These are phyloP conservation scores for Pyrrhosoma nymphula DNA, from an alignment of 2,888 invertebrate genomes.

Conservation along the genomic window DNA sequence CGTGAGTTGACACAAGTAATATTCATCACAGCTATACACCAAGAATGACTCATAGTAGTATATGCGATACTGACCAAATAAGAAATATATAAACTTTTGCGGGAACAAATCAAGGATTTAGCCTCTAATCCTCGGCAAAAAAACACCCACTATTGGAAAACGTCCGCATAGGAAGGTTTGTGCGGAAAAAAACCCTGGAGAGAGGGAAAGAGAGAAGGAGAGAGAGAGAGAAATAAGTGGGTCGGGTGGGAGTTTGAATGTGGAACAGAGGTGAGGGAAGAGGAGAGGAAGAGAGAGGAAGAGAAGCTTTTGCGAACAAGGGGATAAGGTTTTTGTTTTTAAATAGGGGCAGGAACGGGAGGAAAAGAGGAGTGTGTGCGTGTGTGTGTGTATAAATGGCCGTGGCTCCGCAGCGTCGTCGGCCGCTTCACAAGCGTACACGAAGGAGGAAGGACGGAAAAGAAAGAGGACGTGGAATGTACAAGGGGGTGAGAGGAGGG, in stretches of 20 bases:
- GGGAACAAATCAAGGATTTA: too few relatives aligned
- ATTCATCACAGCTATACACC: too few relatives aligned
- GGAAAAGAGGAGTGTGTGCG: neutral
- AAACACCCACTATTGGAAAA: too few relatives aligned
- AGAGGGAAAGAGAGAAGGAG: neutral
- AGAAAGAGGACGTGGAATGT: neutral
- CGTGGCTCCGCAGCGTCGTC: neutral
- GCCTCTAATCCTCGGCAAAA: too few relatives aligned
- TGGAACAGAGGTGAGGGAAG: neutral
- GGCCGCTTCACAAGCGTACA: neutral
- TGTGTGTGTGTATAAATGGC: neutral
- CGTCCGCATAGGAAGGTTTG: neutral
- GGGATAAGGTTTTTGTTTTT: neutral
- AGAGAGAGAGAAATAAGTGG: neutral
- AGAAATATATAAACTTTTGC: too few relatives aligned
- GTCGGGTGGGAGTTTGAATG: slow-evolving; percentile 42
- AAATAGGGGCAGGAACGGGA: neutral
- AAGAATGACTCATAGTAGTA: too few relatives aligned
- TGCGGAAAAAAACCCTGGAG: neutral
- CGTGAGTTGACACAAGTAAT: too few relatives aligned
- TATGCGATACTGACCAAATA: too few relatives aligned
- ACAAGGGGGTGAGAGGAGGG: neutral
- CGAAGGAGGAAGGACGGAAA: too few relatives aligned
- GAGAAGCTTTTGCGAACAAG: slow-evolving; percentile 26
- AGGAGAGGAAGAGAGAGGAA: neutral